Evolutionary conservation across 2,888 invertebrate species (phyloP), one percentile per base, ranked within the genome.

Genomic region (Mesorhabditis belari): DNA sequence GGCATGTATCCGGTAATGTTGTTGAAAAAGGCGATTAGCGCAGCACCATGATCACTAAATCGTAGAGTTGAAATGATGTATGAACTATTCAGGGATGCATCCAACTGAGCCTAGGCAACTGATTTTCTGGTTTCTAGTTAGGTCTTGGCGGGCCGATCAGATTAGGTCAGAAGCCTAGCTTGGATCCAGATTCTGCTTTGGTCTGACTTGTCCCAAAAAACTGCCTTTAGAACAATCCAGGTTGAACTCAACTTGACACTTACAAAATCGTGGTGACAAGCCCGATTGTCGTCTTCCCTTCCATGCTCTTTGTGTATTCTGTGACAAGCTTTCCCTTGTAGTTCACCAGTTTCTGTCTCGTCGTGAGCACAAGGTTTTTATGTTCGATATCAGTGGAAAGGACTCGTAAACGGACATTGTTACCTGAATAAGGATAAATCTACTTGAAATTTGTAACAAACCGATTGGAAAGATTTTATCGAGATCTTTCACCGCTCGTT

Each of bases 361-460:
- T 67, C 2, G 76, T 68, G 9, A 77, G 60, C 12, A 70, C 64
- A 6, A 75, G 57, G 17, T 64, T 63, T 23, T 71, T 67, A 9
- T 63, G 54, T 9, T 73, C 63, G 5, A 66, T 54, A 21, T 71
- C 67, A 6, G 71, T 56, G 52, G 67, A 62, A 50, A 76, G 63
- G 2, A 78, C 70, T 21, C 77, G 74, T 25, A 70, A 71, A 5
- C 56, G 55, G 55, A 76, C 57, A n/a, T 65, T 64, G 65, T 63
- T 57, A 21, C 28, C 64, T 66, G 56, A 49, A 54, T 35, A 5
- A 23, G 5, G 26, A 52, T 24, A 58, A 56, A 1, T 17, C 5
- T 25, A 57, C 52, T 57, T 3, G 23, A 49, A 6, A 27, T 4
- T 4, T 21, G n/a, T 55, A 55, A 59, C 25, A n/a, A n/a, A 66